Evolutionary conservation across 2,113 vertebrate genomes (phyloP), one percentile per base, ranked within the genome.

Genomic region (Lophotis ruficrista): DNA sequence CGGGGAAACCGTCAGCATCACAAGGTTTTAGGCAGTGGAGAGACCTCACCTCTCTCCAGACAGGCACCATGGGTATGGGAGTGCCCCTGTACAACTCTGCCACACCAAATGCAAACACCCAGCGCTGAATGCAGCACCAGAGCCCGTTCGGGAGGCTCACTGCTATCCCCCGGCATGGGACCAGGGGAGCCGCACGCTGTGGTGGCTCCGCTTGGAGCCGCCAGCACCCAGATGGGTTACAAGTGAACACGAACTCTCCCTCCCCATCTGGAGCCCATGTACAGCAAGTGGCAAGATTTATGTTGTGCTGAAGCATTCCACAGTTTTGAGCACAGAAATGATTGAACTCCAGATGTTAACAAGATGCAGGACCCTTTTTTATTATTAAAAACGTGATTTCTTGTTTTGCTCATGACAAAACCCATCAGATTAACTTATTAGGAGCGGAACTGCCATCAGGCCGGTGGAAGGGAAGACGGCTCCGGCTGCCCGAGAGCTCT

Each of bases 301-400:
- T 98, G 96, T 98, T 94, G 98, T 98, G 98, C 97, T 98, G 98
- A 98, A 97, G 98, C 98, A 98, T 98, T 98, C 97, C 96, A 97
- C 97, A 95, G 97, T 98, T 98, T 98, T 98, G 98, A 98, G 98
- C 97, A 97, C 97, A 98, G 97, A 98, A 98, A 97, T 98, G 97
- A 98, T 98, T 98, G 98, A 98, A 98, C 97, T 98, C 98, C 98
- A 98, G 98, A 98, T 98, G 98, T 98, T 98, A 98, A 98, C 98
- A 98, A 98, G 97, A 98, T 98, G 98, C 98, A 98, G 98, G 96
- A 93, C 97, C 95, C 95, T 96, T 95, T 98, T 98, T 97, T 96
- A 96, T 98, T 98, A 98, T 98, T 98, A 98, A 98, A 98, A 98
- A 98, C 92, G 97, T 97, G 98, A 97, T 98, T 98, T 98, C 97